Evolutionary conservation across 2,113 vertebrate species (phyloP), one percentile per base, ranked within the genome.

Genomic region (Silurus asotus): DNA sequence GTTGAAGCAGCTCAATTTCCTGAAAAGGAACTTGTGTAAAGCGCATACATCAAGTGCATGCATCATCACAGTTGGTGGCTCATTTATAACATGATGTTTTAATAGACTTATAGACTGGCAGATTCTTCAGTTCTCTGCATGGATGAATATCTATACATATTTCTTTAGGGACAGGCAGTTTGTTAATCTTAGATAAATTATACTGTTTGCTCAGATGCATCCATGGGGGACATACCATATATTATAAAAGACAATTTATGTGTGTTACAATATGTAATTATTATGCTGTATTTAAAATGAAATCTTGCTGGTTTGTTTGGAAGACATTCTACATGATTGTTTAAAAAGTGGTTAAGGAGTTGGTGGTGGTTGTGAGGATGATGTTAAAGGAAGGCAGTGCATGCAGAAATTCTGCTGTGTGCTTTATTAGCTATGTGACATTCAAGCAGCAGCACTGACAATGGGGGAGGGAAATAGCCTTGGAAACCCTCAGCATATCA

Each of bases 391-490:
- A 79, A 76, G 49, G 70, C 48, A 69, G 77, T 48, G 72, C 79
- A 62, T 48, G 70, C 58, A 69, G 69, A 88, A 76, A 72, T 69
- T 61, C 72, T 85, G 49, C 85, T 81, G 89, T 91, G 89, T 80
- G 88, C 83, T 92, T 93, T 92, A 91, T 92, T 89, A 92, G 89
- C 88, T 87, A 25, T 93, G 90, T 93, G 92, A 94, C 92, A 93
- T 94, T 93, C 92, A 87, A 89, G 88, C 87, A 78, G 88, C 86
- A 74, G 83, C 86, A 84, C 86, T 78, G 76, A 76, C 84, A 87
- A 67, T 49, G 28, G 48, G 28, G 55, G 51, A 67, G 86, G 81
- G 58, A 80, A 91, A 91, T 93, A 93, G 90, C 91, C 91, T 92
- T 93, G 92, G 92, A 94, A 93, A 94, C 92, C 91, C 85, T 93